Conservation (phyloP, 2,113 vertebrate genomes). For the Castor canadensis region DNA sequence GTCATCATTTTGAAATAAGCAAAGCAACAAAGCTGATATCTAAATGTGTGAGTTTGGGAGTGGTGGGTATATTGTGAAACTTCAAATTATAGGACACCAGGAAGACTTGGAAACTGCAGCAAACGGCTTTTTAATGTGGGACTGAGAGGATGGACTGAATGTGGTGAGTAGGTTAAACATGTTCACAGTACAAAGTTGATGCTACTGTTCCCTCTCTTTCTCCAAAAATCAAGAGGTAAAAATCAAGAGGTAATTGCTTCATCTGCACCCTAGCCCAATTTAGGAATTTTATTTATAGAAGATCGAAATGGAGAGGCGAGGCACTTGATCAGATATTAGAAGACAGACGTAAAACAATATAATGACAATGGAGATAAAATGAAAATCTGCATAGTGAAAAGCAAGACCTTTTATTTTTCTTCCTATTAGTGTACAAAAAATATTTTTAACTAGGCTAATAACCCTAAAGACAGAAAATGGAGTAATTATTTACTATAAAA, state of each 20-base stretch:
- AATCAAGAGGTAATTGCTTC: too few relatives aligned
- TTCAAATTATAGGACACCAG: background rate
- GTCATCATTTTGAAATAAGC: background rate
- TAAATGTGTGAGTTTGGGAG: background rate
- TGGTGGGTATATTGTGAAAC: background rate
- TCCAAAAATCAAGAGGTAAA: background rate
- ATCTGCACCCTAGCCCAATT: background rate
- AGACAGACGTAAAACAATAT: background rate
- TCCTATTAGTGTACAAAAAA: background rate
- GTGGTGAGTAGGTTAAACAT: background rate
- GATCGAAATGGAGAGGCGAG: background rate
- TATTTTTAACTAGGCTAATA: background rate
- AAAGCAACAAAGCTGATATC: conserved; percentile 7
- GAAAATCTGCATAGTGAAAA: background rate
- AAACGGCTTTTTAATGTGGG: background rate
- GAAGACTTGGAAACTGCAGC: background rate
- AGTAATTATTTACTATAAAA: background rate
- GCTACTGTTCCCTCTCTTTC: background rate
- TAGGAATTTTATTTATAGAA: background rate
- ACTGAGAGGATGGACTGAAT: background rate
- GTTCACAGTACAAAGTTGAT: background rate
- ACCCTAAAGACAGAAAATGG: background rate
- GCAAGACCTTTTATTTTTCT: background rate
- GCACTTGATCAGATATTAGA: background rate
- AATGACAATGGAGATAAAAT: background rate